These are phyloP conservation scores for Hybognathus amarus DNA, from an alignment of 2,797 vertebrate species.

Conservation along the genomic window DNA sequence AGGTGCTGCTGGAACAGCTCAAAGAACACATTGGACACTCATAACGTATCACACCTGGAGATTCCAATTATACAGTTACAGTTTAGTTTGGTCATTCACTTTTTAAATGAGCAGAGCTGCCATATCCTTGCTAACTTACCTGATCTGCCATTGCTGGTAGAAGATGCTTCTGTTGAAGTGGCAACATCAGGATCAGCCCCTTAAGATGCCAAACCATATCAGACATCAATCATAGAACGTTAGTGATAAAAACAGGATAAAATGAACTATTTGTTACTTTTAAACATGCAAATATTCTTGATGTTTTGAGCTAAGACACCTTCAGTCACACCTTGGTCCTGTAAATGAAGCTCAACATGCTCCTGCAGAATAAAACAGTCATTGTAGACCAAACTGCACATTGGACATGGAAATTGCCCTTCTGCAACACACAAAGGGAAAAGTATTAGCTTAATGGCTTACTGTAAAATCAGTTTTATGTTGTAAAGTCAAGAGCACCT, in stretches of 20 bases:
- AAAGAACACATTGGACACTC: slow-evolving; percentile 73
- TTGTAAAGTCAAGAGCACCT: slow-evolving; percentile 64
- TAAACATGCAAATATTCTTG: slow-evolving; percentile 8
- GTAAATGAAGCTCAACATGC: slow-evolving; percentile 78
- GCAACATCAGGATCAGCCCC: background rate
- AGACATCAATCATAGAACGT: background rate
- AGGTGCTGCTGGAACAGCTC: slow-evolving; percentile 62
- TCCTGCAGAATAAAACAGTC: slow-evolving; percentile 71
- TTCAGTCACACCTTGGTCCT: slow-evolving; percentile 58
- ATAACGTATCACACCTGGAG: slow-evolving; percentile 56
- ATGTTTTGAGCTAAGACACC: slow-evolving; percentile 53
- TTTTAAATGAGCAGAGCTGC: background rate
- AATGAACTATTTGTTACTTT: background rate
- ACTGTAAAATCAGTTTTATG: background rate
- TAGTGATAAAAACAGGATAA: background rate
- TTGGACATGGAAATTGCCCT: slow-evolving; percentile 81
- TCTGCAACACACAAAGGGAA: slow-evolving; percentile 59
- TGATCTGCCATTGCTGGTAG: background rate
- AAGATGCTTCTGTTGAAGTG: slow-evolving; percentile 12
- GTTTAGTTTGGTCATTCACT: background rate
- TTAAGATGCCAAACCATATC: slow-evolving; percentile 4
- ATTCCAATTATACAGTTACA: background rate
- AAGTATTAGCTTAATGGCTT: background rate
- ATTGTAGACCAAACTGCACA: slow-evolving; percentile 82
- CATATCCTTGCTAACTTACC: background rate